phyloP scores from a whole-genome alignment of 2,888 invertebrate species.

The Dioctria linearis region DNA sequence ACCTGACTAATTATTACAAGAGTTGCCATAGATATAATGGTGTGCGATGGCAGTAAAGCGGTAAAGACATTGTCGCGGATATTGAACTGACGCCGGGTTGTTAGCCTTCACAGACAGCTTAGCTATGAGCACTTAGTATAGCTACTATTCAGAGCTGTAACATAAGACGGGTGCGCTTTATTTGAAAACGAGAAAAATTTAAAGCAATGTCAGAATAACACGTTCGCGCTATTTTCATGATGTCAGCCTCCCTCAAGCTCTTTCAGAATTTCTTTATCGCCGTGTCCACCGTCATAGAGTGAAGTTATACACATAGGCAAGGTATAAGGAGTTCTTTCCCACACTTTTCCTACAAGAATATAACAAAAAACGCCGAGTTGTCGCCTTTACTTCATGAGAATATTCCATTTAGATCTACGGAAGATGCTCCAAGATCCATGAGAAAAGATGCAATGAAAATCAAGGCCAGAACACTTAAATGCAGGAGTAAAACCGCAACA shows the following conservation, averaged over 20 bases:
- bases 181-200: conserved; percentile 7
- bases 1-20: conserved; percentile 21
- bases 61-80: conserved; percentile 37
- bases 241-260: background rate
- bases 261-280: background rate
- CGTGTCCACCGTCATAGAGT: background rate
- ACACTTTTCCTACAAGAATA: conserved; percentile 1
- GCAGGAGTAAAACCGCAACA: background rate
- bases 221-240: background rate
- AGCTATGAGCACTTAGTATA: background rate
- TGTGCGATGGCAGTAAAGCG: background rate
- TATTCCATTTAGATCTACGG: background rate
- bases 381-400: conserved; percentile 20
- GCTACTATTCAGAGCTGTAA: conserved; percentile 13
- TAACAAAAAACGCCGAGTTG: background rate
- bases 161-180: conserved; percentile 23
- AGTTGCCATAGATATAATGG: background rate
- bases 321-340: background rate
- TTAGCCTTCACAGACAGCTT: conserved; percentile 16
- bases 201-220: background rate
- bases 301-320: background rate
- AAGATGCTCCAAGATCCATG: background rate
- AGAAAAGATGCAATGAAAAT: conserved; percentile 29
- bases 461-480: conserved; percentile 16
- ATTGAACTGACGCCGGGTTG: conserved; percentile 32